phyloP scores from a whole-genome alignment of 2,888 invertebrate genomes.

The Nemurella pictetii region DNA sequence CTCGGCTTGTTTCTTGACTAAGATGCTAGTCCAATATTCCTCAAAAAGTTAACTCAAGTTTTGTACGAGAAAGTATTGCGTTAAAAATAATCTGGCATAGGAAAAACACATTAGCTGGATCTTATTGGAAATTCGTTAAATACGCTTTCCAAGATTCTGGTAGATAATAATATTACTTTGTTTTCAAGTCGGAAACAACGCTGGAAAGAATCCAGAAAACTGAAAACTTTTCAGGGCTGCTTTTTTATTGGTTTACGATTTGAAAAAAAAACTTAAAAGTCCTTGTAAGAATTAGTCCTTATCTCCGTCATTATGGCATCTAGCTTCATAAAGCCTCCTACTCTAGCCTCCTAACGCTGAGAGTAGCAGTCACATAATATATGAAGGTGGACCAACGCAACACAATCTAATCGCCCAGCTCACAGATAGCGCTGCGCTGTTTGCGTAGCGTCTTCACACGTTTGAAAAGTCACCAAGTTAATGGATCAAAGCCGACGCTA shows the following conservation, averaged over 20 bases:
- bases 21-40: slow-evolving; percentile 16
- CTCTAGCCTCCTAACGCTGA: background rate
- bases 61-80: slow-evolving; percentile 5
- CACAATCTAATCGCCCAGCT: background rate
- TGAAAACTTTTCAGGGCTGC: background rate
- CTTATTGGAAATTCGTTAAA: slow-evolving; percentile 29
- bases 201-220: background rate
- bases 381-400: background rate
- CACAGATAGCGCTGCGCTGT: background rate
- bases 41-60: slow-evolving; percentile 8
- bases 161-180: background rate
- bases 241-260: background rate
- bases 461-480: slow-evolving; percentile 1
- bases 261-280: background rate
- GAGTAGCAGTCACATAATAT: background rate
- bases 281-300: background rate
- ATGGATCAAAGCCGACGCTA: background rate
- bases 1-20: background rate
- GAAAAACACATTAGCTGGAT: slow-evolving; percentile 19
- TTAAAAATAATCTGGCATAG: slow-evolving; percentile 19
- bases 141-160: slow-evolving; percentile 10
- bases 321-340: background rate
- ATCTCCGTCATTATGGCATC: background rate
- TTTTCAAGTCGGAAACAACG: background rate
- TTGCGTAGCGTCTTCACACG: background rate